A percentile compares a stretch with the other conserved stretches of the same genome.
Conservation (phyloP, 2,888 invertebrate genomes). For the Caenorhabditis plicata region DNA sequence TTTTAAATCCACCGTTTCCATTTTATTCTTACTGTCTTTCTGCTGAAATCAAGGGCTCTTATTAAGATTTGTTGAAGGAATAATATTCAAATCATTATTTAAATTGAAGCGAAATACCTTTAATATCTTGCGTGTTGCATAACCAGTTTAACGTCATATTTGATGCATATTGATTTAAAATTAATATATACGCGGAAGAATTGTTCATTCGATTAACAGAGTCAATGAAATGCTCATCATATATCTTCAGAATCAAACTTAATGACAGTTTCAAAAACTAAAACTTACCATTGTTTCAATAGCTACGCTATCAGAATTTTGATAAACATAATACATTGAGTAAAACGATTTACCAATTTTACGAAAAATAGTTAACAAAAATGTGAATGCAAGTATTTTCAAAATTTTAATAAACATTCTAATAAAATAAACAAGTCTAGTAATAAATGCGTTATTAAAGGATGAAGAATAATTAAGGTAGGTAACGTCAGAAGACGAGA, state of each 20-base stretch:
- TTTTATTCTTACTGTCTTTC: too few species aligned
- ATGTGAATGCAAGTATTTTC: too few species aligned
- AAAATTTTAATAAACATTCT: too few species aligned
- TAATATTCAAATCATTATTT: slow-evolving; percentile 6
- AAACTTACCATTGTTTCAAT: slow-evolving; percentile 44
- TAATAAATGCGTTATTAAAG: too few species aligned
- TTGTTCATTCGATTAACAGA: not conserved
- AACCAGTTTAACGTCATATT: slow-evolving; percentile 64
- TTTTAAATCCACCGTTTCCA: too few species aligned
- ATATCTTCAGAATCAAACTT: slow-evolving; percentile 10
- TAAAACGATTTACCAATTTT: slow-evolving; percentile 51
- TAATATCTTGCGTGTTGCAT: slow-evolving; percentile 56
- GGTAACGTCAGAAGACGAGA: too few species aligned
- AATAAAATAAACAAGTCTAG: too few species aligned
- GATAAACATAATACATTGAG: slow-evolving; percentile 51
- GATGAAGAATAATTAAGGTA: too few species aligned
- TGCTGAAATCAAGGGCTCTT: too few species aligned
- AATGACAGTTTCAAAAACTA: not conserved
- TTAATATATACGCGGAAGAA: slow-evolving; percentile 37
- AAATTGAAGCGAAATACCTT: slow-evolving; percentile 27
- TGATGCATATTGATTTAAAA: slow-evolving; percentile 59
- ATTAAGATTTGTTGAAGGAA: not conserved
- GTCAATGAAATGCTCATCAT: not conserved
- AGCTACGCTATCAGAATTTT: slow-evolving; percentile 41
- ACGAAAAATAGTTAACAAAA: slow-evolving; percentile 38